A percentile compares a stretch with the other conserved stretches of the same genome.
These are phyloP conservation scores for Nemurella pictetii DNA, from an alignment of 2,888 invertebrate genomes.

Conservation along the genomic window DNA sequence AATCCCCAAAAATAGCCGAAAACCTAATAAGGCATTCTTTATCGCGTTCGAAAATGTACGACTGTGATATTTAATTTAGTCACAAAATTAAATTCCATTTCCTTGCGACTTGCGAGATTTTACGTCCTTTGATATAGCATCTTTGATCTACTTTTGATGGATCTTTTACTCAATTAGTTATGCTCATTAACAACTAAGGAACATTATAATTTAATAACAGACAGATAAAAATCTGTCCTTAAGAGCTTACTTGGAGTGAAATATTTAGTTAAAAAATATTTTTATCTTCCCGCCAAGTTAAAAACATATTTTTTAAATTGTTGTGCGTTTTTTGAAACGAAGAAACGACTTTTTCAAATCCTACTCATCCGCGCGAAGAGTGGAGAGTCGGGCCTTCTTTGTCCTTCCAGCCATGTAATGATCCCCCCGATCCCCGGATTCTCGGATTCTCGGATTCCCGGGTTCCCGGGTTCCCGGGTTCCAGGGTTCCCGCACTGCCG, in stretches of 20 bases:
- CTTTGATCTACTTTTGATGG: background rate
- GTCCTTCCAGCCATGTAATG: background rate
- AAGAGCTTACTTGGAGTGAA: background rate
- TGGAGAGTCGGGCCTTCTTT: background rate
- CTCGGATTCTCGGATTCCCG: background rate
- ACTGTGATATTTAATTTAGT: background rate
- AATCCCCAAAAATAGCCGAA: background rate
- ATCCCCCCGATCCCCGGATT: background rate
- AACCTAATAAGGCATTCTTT: background rate
- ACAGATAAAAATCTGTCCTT: background rate
- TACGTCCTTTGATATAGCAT: background rate
- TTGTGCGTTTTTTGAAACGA: background rate
- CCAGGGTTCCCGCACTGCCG: too few species aligned
- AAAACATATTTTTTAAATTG: background rate
- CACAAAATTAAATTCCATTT: background rate
- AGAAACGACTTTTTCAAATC: background rate
- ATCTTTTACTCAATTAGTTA: background rate
- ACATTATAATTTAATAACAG: background rate
- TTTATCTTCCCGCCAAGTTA: too few species aligned
- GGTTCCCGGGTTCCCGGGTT: too few species aligned
- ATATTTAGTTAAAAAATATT: background rate
- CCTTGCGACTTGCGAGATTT: background rate
- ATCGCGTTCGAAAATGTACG: background rate
- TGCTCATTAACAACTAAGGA: background rate
- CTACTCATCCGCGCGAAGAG: background rate